A percentile compares a stretch with the other conserved stretches of the same genome.
Evolutionary conservation across 2,797 vertebrate genomes (phyloP).

Genomic region (Eleutherodactylus coqui): DNA sequence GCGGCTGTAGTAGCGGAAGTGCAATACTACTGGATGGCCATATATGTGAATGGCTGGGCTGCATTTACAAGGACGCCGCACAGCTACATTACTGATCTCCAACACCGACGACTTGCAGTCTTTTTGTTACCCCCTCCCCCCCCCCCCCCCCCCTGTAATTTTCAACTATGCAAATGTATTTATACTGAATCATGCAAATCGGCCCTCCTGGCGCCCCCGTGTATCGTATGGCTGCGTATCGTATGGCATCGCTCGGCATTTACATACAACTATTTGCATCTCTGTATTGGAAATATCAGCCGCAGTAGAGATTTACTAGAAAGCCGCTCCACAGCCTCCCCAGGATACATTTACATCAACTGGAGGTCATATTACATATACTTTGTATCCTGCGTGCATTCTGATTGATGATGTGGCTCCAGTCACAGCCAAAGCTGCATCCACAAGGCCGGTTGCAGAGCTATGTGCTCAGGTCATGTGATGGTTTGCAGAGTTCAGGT

Average conservation of each 20-base stretch:
- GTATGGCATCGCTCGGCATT: constrained; percentile 1
- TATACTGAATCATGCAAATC: background rate
- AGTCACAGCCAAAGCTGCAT: background rate
- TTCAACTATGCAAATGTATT: background rate
- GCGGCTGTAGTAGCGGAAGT: too few relatives aligned
- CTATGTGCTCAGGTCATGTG: too few relatives aligned
- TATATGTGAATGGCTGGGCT: too few relatives aligned
- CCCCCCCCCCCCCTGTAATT: background rate
- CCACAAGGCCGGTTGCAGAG: background rate
- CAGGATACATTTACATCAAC: background rate
- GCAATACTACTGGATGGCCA: too few relatives aligned
- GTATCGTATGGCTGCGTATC: background rate
- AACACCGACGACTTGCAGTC: background rate
- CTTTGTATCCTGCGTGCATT: background rate
- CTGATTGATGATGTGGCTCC: background rate
- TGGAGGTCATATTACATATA: background rate
- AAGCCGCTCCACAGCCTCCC: background rate
- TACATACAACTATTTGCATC: constrained; percentile 11
- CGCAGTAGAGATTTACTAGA: background rate
- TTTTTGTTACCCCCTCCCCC: too few relatives aligned
- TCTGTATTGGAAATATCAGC: background rate
- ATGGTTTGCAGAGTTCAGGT: too few relatives aligned
- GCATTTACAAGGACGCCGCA: too few relatives aligned
- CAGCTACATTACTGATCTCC: too few relatives aligned
- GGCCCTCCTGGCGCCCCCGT: background rate